Conservation (phyloP, 2,797 vertebrate species). For the Merluccius polli region DNA sequence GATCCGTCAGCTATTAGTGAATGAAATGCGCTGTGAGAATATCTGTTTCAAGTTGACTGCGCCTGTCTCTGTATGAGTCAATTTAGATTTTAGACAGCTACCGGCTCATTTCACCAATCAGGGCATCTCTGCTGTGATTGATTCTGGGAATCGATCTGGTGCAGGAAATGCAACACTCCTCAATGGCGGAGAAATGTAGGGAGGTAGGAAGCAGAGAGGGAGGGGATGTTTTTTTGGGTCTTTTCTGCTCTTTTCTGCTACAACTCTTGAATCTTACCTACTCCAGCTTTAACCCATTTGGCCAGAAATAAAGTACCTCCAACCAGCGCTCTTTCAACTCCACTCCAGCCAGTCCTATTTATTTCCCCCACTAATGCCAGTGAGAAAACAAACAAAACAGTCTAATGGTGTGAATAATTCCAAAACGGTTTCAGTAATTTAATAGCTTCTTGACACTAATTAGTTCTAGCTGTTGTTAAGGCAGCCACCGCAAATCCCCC, state of each 20-base stretch:
- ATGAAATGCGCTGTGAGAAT: background rate
- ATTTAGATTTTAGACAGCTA: background rate
- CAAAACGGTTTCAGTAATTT: constrained; percentile 59
- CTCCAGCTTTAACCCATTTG: background rate
- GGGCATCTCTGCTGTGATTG: background rate
- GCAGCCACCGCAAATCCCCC: constrained; percentile 52
- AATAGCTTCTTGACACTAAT: constrained; percentile 66
- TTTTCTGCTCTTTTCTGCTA: too few species aligned
- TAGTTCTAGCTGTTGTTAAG: constrained; percentile 66
- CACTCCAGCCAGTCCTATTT: background rate
- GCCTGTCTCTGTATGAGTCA: background rate
- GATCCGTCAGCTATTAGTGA: background rate
- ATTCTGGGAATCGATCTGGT: background rate
- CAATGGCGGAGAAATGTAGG: too few species aligned
- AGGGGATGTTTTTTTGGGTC: background rate
- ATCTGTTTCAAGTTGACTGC: background rate
- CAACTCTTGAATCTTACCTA: background rate
- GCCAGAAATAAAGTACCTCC: background rate
- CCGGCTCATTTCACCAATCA: background rate
- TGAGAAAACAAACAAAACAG: constrained; percentile 32
- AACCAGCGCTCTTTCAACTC: background rate
- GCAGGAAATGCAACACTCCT: background rate
- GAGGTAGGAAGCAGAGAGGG: too few species aligned
- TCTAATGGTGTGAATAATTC: constrained; percentile 66
- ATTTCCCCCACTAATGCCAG: background rate